Evolutionary conservation across 2,888 invertebrate genomes (phyloP).

Genomic region (Ennomos fuscantarius): DNA sequence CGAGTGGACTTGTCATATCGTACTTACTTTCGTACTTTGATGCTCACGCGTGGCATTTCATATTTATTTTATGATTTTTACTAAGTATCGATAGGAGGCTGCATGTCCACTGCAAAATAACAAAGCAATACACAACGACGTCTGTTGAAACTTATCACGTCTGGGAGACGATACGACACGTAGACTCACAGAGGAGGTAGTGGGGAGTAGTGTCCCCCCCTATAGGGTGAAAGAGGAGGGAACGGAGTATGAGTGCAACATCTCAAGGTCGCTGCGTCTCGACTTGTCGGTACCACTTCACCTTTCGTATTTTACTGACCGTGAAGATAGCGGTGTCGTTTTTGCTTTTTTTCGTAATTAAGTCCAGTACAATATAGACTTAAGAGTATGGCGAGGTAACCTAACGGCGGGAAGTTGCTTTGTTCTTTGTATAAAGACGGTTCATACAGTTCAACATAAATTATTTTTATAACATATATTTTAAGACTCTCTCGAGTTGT

Average conservation of each 20-base stretch:
- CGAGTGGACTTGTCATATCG: too few relatives aligned
- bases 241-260: conserved; percentile 59
- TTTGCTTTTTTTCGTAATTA: conserved; percentile 8
- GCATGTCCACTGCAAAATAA: conserved; percentile 1
- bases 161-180: conserved; percentile 15
- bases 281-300: conserved; percentile 43
- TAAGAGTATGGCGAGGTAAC: too few relatives aligned
- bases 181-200: conserved; percentile 4
- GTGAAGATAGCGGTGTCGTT: conserved; percentile 33
- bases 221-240: conserved; percentile 28
- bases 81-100: too few relatives aligned
- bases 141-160: conserved; percentile 15
- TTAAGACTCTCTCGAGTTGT: too few relatives aligned
- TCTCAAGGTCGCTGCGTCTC: conserved; percentile 70
- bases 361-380: background rate
- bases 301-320: conserved; percentile 42
- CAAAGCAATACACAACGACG: conserved; percentile 17
- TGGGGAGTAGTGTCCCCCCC: background rate
- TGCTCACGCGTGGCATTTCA: too few relatives aligned
- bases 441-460: too few relatives aligned
- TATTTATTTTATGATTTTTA: too few relatives aligned
- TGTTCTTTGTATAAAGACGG: too few relatives aligned
- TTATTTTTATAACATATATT: too few relatives aligned
- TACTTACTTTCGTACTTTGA: too few relatives aligned
- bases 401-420: too few relatives aligned